Percentiles rank a stretch among this genome's conserved stretches.
phyloP scores from a whole-genome alignment of 2,888 invertebrate species.

The Eristalis intricaria region DNA sequence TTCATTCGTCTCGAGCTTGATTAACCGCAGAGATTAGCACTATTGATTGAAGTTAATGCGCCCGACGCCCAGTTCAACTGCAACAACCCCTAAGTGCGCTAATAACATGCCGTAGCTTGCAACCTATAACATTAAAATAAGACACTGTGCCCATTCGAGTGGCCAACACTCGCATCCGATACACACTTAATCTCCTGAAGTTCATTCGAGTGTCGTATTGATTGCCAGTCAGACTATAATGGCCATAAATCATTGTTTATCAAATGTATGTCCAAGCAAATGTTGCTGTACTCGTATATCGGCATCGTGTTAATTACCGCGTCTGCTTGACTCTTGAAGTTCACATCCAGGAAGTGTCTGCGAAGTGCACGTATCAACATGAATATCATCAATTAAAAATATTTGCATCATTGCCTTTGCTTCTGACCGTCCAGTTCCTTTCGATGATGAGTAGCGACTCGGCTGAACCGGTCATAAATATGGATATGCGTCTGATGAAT shows the following conservation, averaged over 20 bases:
- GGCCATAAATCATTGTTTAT: constrained; percentile 38
- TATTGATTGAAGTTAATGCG: constrained; percentile 2
- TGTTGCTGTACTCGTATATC: background rate
- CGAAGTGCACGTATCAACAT: constrained; percentile 4
- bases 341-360: constrained; percentile 35
- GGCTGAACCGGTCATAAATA: background rate
- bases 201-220: constrained; percentile 22
- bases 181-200: background rate
- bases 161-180: background rate
- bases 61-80: background rate
- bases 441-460: background rate
- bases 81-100: background rate
- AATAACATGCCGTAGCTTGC: constrained; percentile 13
- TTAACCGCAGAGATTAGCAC: constrained; percentile 2
- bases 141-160: background rate
- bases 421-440: background rate
- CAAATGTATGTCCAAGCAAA: constrained; percentile 7
- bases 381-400: constrained; percentile 31
- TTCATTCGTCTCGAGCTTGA: constrained; percentile 26
- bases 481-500: background rate
- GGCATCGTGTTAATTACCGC: constrained; percentile 6
- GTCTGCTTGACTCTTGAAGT: constrained; percentile 21
- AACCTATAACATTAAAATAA: background rate
- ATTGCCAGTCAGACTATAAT: background rate
- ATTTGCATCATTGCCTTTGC: constrained; percentile 19